A percentile compares a stretch with the other conserved stretches of the same genome.
phyloP scores from a whole-genome alignment of 2,113 vertebrate species.

The Campylorhamphus procurvoides region DNA sequence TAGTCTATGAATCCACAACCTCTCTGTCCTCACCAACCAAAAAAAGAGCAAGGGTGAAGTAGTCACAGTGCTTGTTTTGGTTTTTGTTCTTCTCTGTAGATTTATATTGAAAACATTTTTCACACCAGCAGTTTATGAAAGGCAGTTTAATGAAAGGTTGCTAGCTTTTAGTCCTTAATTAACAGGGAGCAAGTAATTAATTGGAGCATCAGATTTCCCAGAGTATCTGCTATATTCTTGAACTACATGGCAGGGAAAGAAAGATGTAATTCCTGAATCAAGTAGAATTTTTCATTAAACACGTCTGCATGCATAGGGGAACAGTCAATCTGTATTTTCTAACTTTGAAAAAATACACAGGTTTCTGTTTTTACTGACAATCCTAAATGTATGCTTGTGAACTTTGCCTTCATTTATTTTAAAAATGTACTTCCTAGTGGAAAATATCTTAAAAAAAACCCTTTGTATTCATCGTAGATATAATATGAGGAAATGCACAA shows the following conservation, averaged over 20 bases:
- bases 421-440: not conserved
- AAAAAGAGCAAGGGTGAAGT: not conserved
- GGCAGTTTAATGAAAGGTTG: not conserved
- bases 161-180: not conserved
- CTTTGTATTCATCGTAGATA: not conserved
- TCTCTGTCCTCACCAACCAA: not conserved
- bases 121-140: not conserved
- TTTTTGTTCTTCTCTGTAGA: not conserved
- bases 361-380: not conserved
- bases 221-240: not conserved
- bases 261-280: not conserved
- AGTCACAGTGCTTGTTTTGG: not conserved
- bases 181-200: not conserved
- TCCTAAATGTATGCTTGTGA: not conserved
- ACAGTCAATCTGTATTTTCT: not conserved
- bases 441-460: not conserved
- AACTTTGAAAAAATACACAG: not conserved
- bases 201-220: rapidly evolving
- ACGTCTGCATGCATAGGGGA: not conserved
- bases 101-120: not conserved
- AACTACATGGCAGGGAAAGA: not conserved
- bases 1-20: not conserved
- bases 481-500: not conserved
- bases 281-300: not conserved
- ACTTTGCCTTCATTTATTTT: not conserved